Conservation (phyloP, 2,888 invertebrate genomes). For the Xestia ashworthii region DNA sequence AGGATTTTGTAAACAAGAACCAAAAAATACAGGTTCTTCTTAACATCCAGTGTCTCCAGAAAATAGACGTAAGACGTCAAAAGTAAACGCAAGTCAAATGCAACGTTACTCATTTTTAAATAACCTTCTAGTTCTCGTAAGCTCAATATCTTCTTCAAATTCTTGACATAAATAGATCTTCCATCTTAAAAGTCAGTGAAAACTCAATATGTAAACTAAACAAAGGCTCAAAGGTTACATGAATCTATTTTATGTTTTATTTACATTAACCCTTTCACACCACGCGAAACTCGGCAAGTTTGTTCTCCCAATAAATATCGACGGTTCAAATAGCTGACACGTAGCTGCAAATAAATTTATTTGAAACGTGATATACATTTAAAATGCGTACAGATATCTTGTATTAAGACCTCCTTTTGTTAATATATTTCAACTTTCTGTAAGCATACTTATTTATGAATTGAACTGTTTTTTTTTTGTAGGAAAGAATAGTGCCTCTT, state of each 20-base stretch:
- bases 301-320: constrained; percentile 49
- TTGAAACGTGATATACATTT: constrained; percentile 51
- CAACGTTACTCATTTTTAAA: background rate
- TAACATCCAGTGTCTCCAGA: no score
- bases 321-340: constrained; percentile 51
- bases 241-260: constrained; percentile 32
- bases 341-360: constrained; percentile 51
- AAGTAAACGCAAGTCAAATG: background rate
- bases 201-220: constrained; percentile 16
- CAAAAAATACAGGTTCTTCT: no score
- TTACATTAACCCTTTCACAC: constrained; percentile 29
- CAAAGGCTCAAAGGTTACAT: constrained; percentile 29
- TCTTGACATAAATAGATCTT: background rate
- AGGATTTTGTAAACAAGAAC: no score
- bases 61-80: no score
- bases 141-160: background rate
- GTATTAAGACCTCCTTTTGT: constrained; percentile 22
- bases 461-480: background rate
- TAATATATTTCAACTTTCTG: constrained; percentile 19
- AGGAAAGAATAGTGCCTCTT: background rate
- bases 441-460: constrained; percentile 16
- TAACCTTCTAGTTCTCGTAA: background rate
- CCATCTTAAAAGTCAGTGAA: background rate
- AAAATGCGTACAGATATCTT: constrained; percentile 44
- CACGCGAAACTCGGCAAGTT: constrained; percentile 43